Percentiles rank a stretch among this genome's conserved stretches.
phyloP scores from a whole-genome alignment of 1,140 invertebrate genomes.

The Lepidotrigona ventralis region DNA sequence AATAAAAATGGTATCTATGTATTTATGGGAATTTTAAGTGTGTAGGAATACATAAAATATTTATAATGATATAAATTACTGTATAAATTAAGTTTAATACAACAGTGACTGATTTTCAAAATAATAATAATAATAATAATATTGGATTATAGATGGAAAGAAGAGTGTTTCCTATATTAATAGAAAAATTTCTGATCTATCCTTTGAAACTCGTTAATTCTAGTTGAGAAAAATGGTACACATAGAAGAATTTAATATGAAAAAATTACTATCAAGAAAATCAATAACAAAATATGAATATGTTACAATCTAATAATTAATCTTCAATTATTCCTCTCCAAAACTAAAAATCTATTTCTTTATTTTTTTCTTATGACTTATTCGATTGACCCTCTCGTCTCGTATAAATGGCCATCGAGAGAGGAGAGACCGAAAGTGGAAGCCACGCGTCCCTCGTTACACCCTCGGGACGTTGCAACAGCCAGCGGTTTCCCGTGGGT shows the following conservation, averaged over 20 bases:
- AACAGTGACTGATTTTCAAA: no score
- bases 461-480: neutral
- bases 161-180: no score
- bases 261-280: no score
- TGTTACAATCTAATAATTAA: no score
- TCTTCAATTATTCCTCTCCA: no score
- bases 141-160: neutral
- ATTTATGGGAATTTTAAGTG: neutral
- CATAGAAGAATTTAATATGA: no score
- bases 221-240: no score
- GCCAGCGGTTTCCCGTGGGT: conserved; percentile 26
- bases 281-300: no score
- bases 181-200: no score
- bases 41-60: neutral
- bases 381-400: neutral
- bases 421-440: neutral
- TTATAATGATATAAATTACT: no score
- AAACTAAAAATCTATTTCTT: no score
- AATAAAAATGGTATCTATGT: neutral
- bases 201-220: no score
- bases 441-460: conserved; percentile 23
- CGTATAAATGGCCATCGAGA: neutral
- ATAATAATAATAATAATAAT: neutral
- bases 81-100: neutral
- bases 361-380: neutral